phyloP scores from a whole-genome alignment of 2,888 invertebrate species.

The Apamea monoglypha region DNA sequence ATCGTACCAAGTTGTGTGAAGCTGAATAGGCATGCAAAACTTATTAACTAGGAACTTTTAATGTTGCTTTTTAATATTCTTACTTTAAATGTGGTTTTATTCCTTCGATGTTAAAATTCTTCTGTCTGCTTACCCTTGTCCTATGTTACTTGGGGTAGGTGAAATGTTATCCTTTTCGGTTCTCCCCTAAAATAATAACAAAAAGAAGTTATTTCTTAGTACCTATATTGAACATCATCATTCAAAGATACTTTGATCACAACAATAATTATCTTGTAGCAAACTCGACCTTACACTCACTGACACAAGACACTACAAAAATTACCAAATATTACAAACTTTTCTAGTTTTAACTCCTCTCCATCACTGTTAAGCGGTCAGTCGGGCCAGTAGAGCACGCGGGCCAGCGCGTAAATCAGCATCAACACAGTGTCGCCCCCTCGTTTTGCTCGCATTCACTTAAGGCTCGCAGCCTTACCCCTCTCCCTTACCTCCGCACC shows the following conservation, averaged over 20 bases:
- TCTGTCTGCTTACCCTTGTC: not conserved
- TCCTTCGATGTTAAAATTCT: not conserved
- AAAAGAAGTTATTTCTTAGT: not conserved
- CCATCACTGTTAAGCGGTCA: constrained; percentile 66
- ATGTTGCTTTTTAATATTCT: not conserved
- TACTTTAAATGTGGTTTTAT: not conserved
- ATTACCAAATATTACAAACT: not conserved
- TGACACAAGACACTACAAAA: not conserved
- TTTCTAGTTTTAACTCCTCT: constrained; percentile 60
- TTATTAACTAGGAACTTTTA: not conserved
- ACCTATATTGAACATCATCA: not conserved
- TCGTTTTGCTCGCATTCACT: constrained; percentile 86
- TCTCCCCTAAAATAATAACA: not conserved
- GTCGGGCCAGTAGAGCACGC: constrained; percentile 87
- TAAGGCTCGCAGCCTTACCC: constrained; percentile 60
- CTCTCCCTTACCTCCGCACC: constrained; percentile 20
- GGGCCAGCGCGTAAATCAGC: constrained; percentile 86
- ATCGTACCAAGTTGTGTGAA: not conserved
- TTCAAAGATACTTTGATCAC: not conserved
- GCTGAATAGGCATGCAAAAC: not conserved
- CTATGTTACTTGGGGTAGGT: not conserved
- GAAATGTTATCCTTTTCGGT: not conserved
- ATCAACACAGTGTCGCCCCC: constrained; percentile 85
- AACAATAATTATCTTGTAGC: not conserved
- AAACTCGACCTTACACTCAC: not conserved